Conservation (phyloP, 2,888 invertebrate genomes). For the Cotesia congregata region DNA sequence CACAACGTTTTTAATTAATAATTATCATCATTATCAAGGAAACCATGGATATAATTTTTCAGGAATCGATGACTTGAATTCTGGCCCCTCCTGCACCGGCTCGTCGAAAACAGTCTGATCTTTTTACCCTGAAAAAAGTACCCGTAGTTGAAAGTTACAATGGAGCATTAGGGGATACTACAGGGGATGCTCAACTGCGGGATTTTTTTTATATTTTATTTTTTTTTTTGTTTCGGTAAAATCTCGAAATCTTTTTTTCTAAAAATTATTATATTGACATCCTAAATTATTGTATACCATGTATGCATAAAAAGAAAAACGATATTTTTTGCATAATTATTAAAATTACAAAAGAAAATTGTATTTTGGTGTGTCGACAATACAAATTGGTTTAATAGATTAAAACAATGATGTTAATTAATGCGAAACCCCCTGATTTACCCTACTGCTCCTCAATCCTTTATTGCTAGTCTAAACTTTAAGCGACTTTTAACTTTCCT, state of each 20-base stretch:
- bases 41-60: conserved; percentile 47
- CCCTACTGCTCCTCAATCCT: conserved; percentile 44
- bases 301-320: conserved; percentile 19
- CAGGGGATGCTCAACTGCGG: conserved; percentile 21
- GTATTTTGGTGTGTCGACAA: conserved; percentile 49
- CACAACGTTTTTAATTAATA: conserved; percentile 18
- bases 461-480: conserved; percentile 10
- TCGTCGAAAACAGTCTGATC: conserved; percentile 34
- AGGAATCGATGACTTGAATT: conserved; percentile 39
- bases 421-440: conserved; percentile 43
- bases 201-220: conserved; percentile 36
- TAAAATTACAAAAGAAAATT: conserved; percentile 37
- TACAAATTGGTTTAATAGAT: conserved; percentile 47
- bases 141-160: conserved; percentile 19
- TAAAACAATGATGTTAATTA: conserved; percentile 43
- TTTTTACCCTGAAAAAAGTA: conserved; percentile 22
- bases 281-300: conserved; percentile 11
- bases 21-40: conserved; percentile 26
- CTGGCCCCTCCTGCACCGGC: conserved; percentile 40
- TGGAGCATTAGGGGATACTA: conserved; percentile 41
- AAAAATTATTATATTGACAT: conserved; percentile 10
- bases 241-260: conserved; percentile 28
- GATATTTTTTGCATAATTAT: conserved; percentile 19
- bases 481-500: conserved; percentile 52
- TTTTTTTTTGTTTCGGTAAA: conserved; percentile 38